Evolutionary conservation across 2,888 invertebrate genomes (phyloP).

Genomic region (Mesochorus sp.): DNA sequence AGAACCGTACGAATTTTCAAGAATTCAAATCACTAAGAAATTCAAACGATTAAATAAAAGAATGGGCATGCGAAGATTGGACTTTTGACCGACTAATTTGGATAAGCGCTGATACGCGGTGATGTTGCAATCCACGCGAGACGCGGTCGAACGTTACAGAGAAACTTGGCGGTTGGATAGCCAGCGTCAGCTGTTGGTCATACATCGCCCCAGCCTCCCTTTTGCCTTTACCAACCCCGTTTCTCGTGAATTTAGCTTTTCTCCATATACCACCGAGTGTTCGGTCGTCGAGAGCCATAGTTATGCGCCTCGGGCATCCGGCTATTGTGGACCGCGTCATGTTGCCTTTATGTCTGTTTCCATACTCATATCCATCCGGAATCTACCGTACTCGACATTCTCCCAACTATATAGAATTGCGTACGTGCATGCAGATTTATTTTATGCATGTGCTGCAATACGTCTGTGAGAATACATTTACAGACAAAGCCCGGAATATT

Average conservation of each 20-base stretch:
- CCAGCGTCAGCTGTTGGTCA: conserved; percentile 63
- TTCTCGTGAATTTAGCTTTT: conserved; percentile 31
- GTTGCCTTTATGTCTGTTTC: conserved; percentile 76
- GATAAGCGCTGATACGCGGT: neutral
- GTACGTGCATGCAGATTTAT: neutral
- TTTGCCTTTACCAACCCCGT: conserved; percentile 3
- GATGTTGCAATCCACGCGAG: too few relatives aligned
- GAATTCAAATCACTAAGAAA: neutral
- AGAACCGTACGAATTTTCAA: neutral
- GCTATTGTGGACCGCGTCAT: conserved; percentile 77
- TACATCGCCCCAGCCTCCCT: conserved; percentile 4
- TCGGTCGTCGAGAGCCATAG: conserved; percentile 64
- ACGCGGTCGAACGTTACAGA: conserved; percentile 36
- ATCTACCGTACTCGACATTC: conserved; percentile 39
- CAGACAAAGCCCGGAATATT: too few relatives aligned
- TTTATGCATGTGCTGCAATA: neutral
- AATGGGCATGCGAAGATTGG: too few relatives aligned
- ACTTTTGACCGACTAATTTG: neutral
- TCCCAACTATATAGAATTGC: neutral
- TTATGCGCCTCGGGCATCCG: conserved; percentile 71
- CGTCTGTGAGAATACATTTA: too few relatives aligned
- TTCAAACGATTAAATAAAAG: too few relatives aligned
- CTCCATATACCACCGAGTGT: conserved; percentile 22
- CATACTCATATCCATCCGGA: conserved; percentile 59
- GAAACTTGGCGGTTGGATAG: conserved; percentile 50